These are phyloP conservation scores for Dendrocincla tyrannina DNA, from an alignment of 2,797 vertebrate species.

Conservation along the genomic window DNA sequence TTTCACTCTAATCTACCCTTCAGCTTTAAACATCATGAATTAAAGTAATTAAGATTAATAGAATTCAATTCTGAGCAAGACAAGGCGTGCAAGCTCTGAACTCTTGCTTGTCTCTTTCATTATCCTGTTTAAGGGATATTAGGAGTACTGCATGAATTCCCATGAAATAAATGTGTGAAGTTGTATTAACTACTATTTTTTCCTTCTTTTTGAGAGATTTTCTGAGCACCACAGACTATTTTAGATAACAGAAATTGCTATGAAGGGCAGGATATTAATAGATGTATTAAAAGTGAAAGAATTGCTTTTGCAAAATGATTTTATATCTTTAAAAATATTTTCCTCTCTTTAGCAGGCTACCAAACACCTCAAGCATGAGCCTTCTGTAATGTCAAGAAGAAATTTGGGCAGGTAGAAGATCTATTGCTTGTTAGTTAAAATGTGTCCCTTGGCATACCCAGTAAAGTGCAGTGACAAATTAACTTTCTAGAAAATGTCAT, in stretches of 20 bases:
- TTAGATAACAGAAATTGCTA: background rate
- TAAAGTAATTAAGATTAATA: constrained; percentile 8
- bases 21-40: background rate
- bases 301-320: background rate
- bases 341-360: background rate
- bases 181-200: background rate
- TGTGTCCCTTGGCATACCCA: background rate
- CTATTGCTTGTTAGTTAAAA: background rate
- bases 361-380: background rate
- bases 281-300: background rate
- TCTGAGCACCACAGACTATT: background rate
- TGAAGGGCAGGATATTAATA: background rate
- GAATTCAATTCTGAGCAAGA: background rate
- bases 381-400: background rate
- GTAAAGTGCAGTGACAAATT: background rate
- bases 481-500: background rate
- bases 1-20: background rate
- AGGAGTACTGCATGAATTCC: background rate
- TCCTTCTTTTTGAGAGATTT: background rate
- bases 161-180: background rate
- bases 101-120: background rate
- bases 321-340: background rate
- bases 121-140: background rate
- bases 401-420: background rate
- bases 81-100: background rate